Evolutionary conservation across 2,888 invertebrate genomes (phyloP).

Genomic region (Geophilus truncorum): DNA sequence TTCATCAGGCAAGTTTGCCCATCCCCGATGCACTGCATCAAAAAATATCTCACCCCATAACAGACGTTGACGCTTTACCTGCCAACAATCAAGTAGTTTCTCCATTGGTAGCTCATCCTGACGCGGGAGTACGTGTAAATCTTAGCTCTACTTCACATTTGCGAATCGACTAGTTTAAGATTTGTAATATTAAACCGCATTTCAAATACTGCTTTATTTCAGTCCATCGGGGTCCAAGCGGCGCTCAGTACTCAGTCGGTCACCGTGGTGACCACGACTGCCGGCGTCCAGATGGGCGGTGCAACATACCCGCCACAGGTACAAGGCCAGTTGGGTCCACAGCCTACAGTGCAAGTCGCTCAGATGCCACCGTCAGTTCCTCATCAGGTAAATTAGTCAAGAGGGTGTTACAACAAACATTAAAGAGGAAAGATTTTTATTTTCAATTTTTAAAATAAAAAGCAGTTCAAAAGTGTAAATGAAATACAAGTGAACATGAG

Average conservation of each 20-base stretch:
- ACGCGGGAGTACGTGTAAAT: not conserved
- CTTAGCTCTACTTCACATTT: too few relatives aligned
- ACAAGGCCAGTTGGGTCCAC: constrained; percentile 14
- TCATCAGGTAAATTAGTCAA: not conserved
- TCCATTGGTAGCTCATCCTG: not conserved
- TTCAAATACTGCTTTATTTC: not conserved
- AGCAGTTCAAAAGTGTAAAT: not conserved
- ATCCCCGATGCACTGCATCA: not conserved
- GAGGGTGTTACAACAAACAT: not conserved
- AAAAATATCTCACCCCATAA: not conserved
- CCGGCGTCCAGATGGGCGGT: not conserved
- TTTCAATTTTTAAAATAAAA: not conserved
- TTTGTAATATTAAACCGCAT: too few relatives aligned
- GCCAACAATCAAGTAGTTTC: not conserved
- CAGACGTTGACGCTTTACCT: not conserved
- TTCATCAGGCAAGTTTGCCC: constrained; percentile 29
- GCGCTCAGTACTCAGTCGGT: not conserved
- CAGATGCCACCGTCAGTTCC: not conserved
- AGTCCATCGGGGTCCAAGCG: not conserved
- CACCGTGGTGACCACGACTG: not conserved
- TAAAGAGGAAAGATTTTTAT: not conserved
- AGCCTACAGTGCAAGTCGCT: not conserved
- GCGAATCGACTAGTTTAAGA: too few relatives aligned
- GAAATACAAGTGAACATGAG: not conserved
- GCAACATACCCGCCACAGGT: constrained; percentile 7